phyloP scores from a whole-genome alignment of 1,140 invertebrate species.

The Pseudomyrmex pallidus region DNA sequence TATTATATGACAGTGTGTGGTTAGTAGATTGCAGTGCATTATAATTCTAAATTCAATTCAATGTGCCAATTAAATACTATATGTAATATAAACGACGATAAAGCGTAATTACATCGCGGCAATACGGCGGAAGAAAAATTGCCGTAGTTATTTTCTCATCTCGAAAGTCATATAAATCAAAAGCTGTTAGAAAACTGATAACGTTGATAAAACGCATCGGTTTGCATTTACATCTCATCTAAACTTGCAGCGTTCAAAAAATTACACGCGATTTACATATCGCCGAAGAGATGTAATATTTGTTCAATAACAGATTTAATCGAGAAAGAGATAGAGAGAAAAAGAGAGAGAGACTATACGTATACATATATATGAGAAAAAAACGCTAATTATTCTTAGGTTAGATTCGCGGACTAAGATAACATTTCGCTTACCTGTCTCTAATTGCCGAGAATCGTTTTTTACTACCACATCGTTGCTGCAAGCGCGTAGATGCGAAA shows the following conservation, averaged over 20 bases:
- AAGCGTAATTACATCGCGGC: neutral
- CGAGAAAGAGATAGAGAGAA: too few relatives aligned
- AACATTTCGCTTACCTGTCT: conserved; percentile 25
- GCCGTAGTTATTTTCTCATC: neutral
- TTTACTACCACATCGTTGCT: conserved; percentile 31
- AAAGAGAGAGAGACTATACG: too few relatives aligned
- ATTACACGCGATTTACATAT: neutral
- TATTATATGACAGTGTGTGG: neutral
- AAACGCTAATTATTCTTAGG: too few relatives aligned
- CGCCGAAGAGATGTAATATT: too few relatives aligned
- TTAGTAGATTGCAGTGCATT: conserved; percentile 20
- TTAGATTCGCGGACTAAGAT: too few relatives aligned
- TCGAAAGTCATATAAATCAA: neutral
- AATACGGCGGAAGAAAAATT: neutral
- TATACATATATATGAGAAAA: too few relatives aligned
- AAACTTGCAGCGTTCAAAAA: neutral
- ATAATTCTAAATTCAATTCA: neutral
- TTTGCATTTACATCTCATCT: neutral
- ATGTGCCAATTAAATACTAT: neutral
- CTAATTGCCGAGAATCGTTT: conserved; percentile 14
- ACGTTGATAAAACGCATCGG: neutral
- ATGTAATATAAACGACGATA: neutral
- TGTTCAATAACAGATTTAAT: too few relatives aligned
- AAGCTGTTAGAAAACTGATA: neutral
- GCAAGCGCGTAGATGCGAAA: conserved; percentile 1